Evolutionary conservation across 2,888 invertebrate genomes (phyloP).

Genomic region (Cynaeus angustus): DNA sequence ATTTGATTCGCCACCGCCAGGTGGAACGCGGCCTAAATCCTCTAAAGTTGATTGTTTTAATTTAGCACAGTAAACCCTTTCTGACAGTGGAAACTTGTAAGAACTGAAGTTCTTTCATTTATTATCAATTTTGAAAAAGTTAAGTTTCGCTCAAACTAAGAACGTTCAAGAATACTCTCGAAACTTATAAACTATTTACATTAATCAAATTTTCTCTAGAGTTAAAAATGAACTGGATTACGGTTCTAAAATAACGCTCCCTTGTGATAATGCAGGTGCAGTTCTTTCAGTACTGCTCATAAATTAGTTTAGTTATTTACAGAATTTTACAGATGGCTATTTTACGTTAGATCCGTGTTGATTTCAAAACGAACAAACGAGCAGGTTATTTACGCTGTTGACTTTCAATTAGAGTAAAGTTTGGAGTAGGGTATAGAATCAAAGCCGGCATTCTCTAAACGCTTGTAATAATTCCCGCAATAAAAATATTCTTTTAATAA

Average conservation of each 20-base stretch:
- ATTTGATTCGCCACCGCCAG: slow-evolving; percentile 10
- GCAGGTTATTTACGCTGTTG: slow-evolving; percentile 18
- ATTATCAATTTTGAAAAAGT: slow-evolving; percentile 30
- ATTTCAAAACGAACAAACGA: slow-evolving; percentile 3
- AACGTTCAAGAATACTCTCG: slow-evolving; percentile 1
- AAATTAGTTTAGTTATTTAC: slow-evolving; percentile 23
- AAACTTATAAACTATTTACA: slow-evolving; percentile 27
- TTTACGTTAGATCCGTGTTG: neutral
- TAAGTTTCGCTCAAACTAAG: slow-evolving; percentile 3
- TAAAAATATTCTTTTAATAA: too few relatives aligned
- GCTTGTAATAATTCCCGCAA: too few relatives aligned
- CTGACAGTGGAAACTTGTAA: slow-evolving; percentile 21
- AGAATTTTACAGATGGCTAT: slow-evolving; percentile 19
- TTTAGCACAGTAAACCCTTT: slow-evolving; percentile 33
- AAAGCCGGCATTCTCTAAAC: too few relatives aligned
- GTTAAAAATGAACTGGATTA: slow-evolving; percentile 10
- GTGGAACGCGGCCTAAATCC: slow-evolving; percentile 27
- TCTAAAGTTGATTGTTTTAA: slow-evolving; percentile 37
- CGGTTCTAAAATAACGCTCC: neutral
- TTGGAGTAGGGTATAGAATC: too few relatives aligned
- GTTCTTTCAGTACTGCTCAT: slow-evolving; percentile 10
- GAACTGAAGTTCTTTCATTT: slow-evolving; percentile 23
- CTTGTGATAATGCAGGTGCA: slow-evolving; percentile 3
- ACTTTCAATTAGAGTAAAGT: slow-evolving; percentile 23
- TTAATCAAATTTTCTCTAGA: slow-evolving; percentile 26